Evolutionary conservation across 2,888 invertebrate species (phyloP).

Genomic region (Pecten maximus): DNA sequence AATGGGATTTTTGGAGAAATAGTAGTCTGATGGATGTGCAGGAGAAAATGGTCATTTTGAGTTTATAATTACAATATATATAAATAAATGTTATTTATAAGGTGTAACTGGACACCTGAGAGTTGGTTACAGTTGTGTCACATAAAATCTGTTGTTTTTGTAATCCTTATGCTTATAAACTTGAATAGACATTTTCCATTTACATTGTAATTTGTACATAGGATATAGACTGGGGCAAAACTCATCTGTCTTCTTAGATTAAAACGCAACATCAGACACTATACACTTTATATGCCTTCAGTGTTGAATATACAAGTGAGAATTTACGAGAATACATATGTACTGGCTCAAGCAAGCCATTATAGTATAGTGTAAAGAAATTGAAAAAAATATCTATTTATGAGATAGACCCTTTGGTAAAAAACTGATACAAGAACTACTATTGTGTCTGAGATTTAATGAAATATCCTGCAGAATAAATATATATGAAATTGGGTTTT

Average conservation of each 20-base stretch:
- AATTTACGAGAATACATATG: neutral
- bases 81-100: no score
- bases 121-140: no score
- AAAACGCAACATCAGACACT: neutral
- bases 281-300: neutral
- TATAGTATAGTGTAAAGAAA: neutral
- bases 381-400: neutral
- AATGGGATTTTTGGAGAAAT: no score
- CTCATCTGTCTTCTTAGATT: neutral
- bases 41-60: no score
- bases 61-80: no score
- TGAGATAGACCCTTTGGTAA: neutral
- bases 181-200: neutral
- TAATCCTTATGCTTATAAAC: no score
- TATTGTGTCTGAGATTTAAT: neutral
- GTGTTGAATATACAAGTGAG: neutral
- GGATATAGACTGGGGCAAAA: neutral
- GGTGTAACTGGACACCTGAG: no score
- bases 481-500: neutral
- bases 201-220: neutral
- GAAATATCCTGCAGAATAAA: neutral
- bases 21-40: no score
- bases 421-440: neutral
- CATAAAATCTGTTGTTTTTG: no score
- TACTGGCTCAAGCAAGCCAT: neutral